Evolutionary conservation across 2,888 invertebrate species (phyloP).

Genomic region (Phymatocera aterrima): DNA sequence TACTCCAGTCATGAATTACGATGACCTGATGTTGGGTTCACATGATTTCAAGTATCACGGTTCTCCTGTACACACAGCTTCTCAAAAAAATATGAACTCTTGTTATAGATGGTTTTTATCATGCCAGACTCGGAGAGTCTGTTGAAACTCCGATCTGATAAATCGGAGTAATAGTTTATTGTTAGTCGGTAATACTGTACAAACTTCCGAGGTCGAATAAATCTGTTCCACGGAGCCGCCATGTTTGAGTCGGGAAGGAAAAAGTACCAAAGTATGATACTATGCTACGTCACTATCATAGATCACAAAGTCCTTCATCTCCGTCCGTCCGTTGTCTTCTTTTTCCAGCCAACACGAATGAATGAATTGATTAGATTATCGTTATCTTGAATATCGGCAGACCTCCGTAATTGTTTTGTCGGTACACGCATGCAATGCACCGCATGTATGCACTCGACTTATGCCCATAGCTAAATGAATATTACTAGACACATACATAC

Average conservation of each 20-base stretch:
- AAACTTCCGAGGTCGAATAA: neutral
- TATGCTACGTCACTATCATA: too few species aligned
- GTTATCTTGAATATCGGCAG: too few species aligned
- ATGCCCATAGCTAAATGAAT: too few species aligned
- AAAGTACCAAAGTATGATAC: neutral
- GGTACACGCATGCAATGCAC: neutral
- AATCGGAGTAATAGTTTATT: neutral
- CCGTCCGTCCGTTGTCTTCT: too few species aligned
- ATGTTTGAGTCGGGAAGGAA: neutral
- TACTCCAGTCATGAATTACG: conserved; percentile 6
- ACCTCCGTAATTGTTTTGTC: too few species aligned
- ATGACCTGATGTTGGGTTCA: neutral
- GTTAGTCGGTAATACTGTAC: neutral
- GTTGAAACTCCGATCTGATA: neutral
- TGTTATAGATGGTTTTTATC: neutral
- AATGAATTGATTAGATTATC: too few species aligned
- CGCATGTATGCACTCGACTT: neutral
- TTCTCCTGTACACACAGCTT: neutral
- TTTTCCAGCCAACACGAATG: too few species aligned
- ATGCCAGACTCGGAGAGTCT: neutral
- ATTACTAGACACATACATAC: too few species aligned
- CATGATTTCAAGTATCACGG: neutral
- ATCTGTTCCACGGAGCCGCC: neutral
- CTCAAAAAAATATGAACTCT: neutral
- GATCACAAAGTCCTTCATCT: too few species aligned